These are phyloP conservation scores for Phalangium opilio DNA, from an alignment of 2,888 invertebrate genomes.

Conservation along the genomic window DNA sequence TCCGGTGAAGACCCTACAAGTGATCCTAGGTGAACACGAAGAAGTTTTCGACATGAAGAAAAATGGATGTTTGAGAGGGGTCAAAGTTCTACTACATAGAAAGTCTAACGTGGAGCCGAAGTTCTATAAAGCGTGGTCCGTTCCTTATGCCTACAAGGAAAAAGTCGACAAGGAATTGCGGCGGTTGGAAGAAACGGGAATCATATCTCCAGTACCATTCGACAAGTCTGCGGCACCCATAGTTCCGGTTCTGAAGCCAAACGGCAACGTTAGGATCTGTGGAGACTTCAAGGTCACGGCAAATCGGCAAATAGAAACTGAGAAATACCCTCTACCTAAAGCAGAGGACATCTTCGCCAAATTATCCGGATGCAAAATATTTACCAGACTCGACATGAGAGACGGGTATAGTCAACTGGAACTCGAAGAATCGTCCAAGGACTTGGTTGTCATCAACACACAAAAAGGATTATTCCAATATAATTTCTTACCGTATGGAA, in stretches of 20 bases:
- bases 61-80: no score
- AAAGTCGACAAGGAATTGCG: neutral
- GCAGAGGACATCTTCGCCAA: slow-evolving; percentile 1
- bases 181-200: slow-evolving; percentile 21
- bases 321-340: neutral
- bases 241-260: slow-evolving; percentile 1
- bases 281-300: slow-evolving; percentile 1
- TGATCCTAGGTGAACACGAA: no score
- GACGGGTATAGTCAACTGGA: neutral
- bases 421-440: neutral
- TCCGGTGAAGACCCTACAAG: no score
- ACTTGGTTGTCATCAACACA: slow-evolving; percentile 4
- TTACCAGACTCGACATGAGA: neutral
- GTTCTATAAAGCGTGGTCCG: slow-evolving; percentile 24
- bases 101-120: slow-evolving; percentile 16
- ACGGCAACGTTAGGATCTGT: slow-evolving; percentile 1
- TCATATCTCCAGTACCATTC: neutral
- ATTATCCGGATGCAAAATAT: neutral
- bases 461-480: slow-evolving; percentile 2
- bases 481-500: neutral
- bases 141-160: slow-evolving; percentile 10
- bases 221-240: slow-evolving; percentile 8
- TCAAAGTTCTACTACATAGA: no score
- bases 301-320: neutral
- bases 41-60: no score